Evolutionary conservation across 2,797 vertebrate species (phyloP), one percentile per base, ranked within the genome.

Genomic region (Onychomys leucogaster): DNA sequence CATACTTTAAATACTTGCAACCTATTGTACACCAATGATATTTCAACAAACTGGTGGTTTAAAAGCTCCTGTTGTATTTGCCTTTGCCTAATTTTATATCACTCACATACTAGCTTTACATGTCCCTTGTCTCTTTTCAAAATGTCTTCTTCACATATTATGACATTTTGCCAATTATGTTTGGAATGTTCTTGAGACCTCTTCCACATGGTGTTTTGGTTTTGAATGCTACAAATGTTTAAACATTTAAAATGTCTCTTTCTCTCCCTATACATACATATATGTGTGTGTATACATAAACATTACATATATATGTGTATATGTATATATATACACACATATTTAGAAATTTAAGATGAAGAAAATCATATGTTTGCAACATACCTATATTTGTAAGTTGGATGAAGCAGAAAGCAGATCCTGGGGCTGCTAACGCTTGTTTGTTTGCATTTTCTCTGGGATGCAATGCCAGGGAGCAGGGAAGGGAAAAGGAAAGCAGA

Each of bases 61-160:
- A 43, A 94, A 43, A 87, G 6, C 5, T 85, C 73, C 71, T 63
- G 13, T 27, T 84, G 90, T 55, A 41, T 94, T 96, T 92, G 21
- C 17, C 21, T 29, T 89, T 89, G 29, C 32, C 57, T 81, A 71
- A 19, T 7, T 91, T 90, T 87, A 43, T 63, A 80, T 52, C 25
- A 12, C 4, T 63, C 91, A 13, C 57, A 61, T 12, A 2, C 21
- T 84, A 71, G 41, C 10, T 94, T 95, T 32, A 63, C 17, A 65
- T 41, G 8, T 34, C 25, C 9, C 75, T 71, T 87, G 37, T 91
- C 21, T 59, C 23, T 81, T 94, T 96, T 90, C 52, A 87, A 97
- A 96, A 76, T 84, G 13, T 89, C 77, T 92, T 93, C 37, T 96
- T 91, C 57, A 83, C 10, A 41, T 97, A 89, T 97, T 83, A 87